Evolutionary conservation across 2,888 invertebrate genomes (phyloP), one percentile per base, ranked within the genome.

Genomic region (Andrena hattorfiana): DNA sequence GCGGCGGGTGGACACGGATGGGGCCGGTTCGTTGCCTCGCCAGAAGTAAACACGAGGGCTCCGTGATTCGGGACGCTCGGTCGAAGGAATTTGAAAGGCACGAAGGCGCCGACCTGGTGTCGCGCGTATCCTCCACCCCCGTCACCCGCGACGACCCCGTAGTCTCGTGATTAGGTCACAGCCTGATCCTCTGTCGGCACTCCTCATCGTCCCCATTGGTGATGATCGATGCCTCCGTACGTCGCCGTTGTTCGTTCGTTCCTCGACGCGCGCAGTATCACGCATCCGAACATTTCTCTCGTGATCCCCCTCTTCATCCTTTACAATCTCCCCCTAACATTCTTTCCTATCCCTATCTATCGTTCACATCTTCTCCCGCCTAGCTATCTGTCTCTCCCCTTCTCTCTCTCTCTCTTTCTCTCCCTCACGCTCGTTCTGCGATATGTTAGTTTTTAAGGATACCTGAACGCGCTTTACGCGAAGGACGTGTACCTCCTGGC

Each of bases 401-500:
- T 48, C 23, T 16, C 49, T 59, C 48, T 49, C 54, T 77, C 77
- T 63, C 69, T 26, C 71, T 74, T 63, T 64, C 67, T 72, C 72
- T 63, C 81, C 85, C 84, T 88, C 89, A 84, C 85, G 86, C 88
- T 89, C 90, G 87, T 87, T 87, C 78, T 90, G 88, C 88, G 94
- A 93, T 94, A 94, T 94, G 94, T 94, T 93, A 92, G 89, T 51
- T 51, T 92, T 83, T 91, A 92, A 91, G 92, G 93, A 92, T 93
- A 92, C 93, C 93, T 92, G 92, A 89, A 90, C 90, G 90, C 91
- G 88, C 89, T 88, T 87, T 86, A 88, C 90, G 88, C 90, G 89
- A 90, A 88, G 89, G 87, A 87, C 88, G 81, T 88, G 89, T 86
- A 89, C 87, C 89, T 87, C 87, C 86, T 85, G 82, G 84, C 86